These are phyloP conservation scores for Saccostrea glomerata DNA, from an alignment of 1,140 invertebrate species.

Conservation along the genomic window DNA sequence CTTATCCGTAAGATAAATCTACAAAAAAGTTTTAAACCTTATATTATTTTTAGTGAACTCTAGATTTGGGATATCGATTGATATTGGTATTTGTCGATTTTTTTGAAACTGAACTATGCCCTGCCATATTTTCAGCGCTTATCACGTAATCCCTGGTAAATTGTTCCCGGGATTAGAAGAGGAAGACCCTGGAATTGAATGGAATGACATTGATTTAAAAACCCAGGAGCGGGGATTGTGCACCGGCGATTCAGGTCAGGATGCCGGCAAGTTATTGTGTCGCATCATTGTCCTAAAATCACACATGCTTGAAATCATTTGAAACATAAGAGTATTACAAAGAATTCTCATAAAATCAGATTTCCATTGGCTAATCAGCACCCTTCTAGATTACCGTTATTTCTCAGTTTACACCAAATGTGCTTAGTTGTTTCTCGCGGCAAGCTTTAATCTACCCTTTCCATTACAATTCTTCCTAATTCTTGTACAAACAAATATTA, in stretches of 20 bases:
- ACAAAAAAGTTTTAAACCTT: too few relatives aligned
- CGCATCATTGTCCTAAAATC: constrained; percentile 1
- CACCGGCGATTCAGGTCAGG: neutral
- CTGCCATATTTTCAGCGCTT: neutral
- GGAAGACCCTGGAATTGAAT: neutral
- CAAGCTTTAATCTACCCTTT: neutral
- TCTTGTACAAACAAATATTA: neutral
- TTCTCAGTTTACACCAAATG: neutral
- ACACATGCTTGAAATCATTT: neutral
- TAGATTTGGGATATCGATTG: neutral
- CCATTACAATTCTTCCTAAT: neutral
- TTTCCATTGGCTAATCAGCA: neutral
- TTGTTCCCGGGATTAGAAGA: neutral
- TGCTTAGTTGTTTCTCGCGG: neutral
- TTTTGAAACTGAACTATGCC: neutral
- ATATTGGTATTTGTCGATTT: constrained; percentile 3
- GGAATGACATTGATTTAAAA: constrained; percentile 32
- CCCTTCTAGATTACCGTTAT: too few relatives aligned
- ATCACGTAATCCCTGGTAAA: constrained; percentile 28
- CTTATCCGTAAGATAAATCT: too few relatives aligned
- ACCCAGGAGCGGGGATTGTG: neutral
- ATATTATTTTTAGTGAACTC: neutral
- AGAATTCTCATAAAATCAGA: neutral
- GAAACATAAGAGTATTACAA: neutral
- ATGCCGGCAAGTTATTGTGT: constrained; percentile 11